Evolutionary conservation across 2,113 vertebrate genomes (phyloP).

Genomic region (Dasyornis broadbenti): DNA sequence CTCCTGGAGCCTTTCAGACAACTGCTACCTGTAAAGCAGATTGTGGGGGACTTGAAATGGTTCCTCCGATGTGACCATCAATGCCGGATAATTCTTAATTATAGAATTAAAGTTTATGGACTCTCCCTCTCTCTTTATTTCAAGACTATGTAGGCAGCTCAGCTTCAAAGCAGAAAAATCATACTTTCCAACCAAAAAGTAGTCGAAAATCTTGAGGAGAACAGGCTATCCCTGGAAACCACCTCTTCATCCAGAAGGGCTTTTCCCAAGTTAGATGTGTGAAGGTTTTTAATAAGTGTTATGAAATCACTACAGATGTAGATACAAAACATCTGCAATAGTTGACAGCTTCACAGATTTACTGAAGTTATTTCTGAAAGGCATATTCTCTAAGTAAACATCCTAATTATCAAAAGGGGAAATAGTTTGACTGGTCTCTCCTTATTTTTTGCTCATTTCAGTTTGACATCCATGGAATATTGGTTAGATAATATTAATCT

Average conservation of each 20-base stretch:
- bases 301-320: conserved; percentile 41
- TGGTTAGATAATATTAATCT: conserved; percentile 26
- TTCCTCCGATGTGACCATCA: not conserved
- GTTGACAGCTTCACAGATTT: conserved; percentile 45
- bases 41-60: not conserved
- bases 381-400: conserved; percentile 39
- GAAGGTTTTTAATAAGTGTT: conserved; percentile 45
- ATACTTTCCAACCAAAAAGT: not conserved
- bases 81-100: not conserved
- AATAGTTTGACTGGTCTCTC: not conserved
- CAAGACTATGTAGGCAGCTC: not conserved
- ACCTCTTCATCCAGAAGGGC: conserved; percentile 3
- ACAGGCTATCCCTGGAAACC: conserved; percentile 8
- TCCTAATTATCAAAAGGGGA: conserved; percentile 45
- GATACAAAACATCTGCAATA: conserved; percentile 37
- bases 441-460: conserved; percentile 8
- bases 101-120: not conserved
- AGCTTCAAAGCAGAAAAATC: not conserved
- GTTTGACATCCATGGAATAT: not conserved
- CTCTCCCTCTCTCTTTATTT: not conserved
- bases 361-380: conserved; percentile 45
- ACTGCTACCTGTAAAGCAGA: not conserved
- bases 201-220: not conserved
- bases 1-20: not conserved
- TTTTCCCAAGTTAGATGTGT: conserved; percentile 16